Conservation (phyloP, 2,888 invertebrate species). For the Ennomos fuscantarius region DNA sequence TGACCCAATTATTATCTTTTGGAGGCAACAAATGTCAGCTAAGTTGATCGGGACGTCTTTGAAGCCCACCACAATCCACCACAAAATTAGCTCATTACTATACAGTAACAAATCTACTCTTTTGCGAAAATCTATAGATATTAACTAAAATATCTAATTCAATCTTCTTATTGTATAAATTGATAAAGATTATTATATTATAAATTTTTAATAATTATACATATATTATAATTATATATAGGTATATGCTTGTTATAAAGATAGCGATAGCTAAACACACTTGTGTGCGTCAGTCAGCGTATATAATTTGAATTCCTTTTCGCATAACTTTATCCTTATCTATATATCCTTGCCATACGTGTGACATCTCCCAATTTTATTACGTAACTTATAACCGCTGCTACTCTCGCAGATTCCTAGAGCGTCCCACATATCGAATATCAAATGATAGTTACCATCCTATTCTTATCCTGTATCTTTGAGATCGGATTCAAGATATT, state of each 20-base stretch:
- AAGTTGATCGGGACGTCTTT: slow-evolving; percentile 2
- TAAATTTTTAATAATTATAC: too few relatives aligned
- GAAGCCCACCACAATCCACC: not conserved
- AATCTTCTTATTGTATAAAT: too few relatives aligned
- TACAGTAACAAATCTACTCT: too few relatives aligned
- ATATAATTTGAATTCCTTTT: slow-evolving; percentile 16
- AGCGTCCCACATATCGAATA: slow-evolving; percentile 31
- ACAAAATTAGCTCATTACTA: too few relatives aligned
- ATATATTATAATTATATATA: too few relatives aligned
- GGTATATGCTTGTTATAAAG: too few relatives aligned
- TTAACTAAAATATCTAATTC: too few relatives aligned
- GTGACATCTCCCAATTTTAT: slow-evolving; percentile 31
- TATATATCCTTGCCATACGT: slow-evolving; percentile 17
- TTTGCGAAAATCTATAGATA: too few relatives aligned
- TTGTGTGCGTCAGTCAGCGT: not conserved
- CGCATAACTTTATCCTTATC: slow-evolving; percentile 8
- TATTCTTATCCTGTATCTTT: slow-evolving; percentile 30
- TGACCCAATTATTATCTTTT: slow-evolving; percentile 61
- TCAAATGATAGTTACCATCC: slow-evolving; percentile 33
- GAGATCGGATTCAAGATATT: slow-evolving; percentile 28
- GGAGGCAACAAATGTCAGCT: slow-evolving; percentile 19
- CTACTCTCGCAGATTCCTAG: slow-evolving; percentile 23
- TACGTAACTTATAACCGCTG: slow-evolving; percentile 33
- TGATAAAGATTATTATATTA: too few relatives aligned
- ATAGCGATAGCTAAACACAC: too few relatives aligned